Evolutionary conservation across 2,888 invertebrate genomes (phyloP).

Genomic region (Synergus laeviventris): DNA sequence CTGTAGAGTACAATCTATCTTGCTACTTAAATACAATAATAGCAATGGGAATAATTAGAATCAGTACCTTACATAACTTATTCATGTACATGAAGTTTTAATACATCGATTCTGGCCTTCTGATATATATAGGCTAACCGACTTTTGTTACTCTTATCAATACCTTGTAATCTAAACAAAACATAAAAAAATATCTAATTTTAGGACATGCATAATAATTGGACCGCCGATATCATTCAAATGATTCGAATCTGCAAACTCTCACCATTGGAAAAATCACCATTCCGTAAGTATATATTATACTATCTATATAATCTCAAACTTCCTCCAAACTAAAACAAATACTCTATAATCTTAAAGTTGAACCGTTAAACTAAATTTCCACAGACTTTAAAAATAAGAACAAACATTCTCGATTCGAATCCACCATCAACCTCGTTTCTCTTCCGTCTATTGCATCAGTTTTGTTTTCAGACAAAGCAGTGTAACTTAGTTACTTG

Average conservation of each 20-base stretch:
- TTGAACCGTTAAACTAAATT: neutral
- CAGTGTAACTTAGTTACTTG: constrained; percentile 20
- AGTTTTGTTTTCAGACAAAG: constrained; percentile 17
- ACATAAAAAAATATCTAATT: neutral
- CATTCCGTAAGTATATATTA: neutral
- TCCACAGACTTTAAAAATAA: neutral
- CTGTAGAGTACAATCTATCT: too few species aligned
- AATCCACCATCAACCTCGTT: constrained; percentile 12
- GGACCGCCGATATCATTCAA: neutral
- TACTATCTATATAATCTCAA: neutral
- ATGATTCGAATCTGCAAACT: neutral
- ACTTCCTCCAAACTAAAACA: neutral
- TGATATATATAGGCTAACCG: neutral
- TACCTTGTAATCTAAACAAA: neutral
- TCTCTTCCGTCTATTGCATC: neutral
- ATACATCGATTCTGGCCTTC: neutral
- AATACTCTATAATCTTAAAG: neutral
- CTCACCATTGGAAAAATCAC: neutral
- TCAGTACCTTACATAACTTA: neutral
- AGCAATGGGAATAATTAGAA: neutral
- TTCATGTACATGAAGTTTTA: neutral
- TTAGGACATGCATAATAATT: neutral
- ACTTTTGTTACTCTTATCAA: neutral
- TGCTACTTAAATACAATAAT: too few species aligned
- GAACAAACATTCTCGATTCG: neutral